phyloP scores from a whole-genome alignment of 2,797 vertebrate species.

The Sebastes variabilis region DNA sequence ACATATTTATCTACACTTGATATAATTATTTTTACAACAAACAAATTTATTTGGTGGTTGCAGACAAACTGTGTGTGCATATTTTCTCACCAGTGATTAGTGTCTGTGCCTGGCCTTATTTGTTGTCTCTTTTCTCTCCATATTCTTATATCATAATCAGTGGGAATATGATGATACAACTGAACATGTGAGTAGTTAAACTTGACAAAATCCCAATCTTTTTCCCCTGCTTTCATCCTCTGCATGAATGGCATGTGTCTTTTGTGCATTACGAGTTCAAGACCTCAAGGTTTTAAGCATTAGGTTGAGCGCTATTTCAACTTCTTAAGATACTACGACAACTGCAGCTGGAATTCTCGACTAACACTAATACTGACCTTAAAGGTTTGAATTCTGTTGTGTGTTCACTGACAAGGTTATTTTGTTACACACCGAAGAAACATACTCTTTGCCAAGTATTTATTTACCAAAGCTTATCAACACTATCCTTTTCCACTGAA shows the following conservation, averaged over 20 bases:
- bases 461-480: slow-evolving; percentile 7
- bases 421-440: background rate
- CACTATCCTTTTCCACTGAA: slow-evolving; percentile 1
- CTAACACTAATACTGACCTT: slow-evolving; percentile 4
- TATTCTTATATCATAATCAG: slow-evolving; percentile 86
- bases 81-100: slow-evolving; percentile 22
- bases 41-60: background rate
- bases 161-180: slow-evolving; percentile 99
- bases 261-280: background rate
- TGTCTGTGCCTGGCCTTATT: slow-evolving; percentile 58
- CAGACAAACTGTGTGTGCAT: slow-evolving; percentile 4
- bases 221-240: slow-evolving; percentile 1
- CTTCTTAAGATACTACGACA: background rate
- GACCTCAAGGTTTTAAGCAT: background rate
- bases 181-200: slow-evolving; percentile 95
- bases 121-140: slow-evolving; percentile 56
- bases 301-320: background rate
- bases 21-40: background rate
- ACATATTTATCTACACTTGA: background rate
- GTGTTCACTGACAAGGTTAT: background rate
- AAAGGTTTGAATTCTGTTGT: background rate
- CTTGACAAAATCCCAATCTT: background rate
- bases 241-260: slow-evolving; percentile 51
- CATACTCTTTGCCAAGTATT: background rate
- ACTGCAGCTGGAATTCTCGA: slow-evolving; percentile 1